Evolutionary conservation across 2,797 vertebrate species (phyloP).

Genomic region (Falco concolor): DNA sequence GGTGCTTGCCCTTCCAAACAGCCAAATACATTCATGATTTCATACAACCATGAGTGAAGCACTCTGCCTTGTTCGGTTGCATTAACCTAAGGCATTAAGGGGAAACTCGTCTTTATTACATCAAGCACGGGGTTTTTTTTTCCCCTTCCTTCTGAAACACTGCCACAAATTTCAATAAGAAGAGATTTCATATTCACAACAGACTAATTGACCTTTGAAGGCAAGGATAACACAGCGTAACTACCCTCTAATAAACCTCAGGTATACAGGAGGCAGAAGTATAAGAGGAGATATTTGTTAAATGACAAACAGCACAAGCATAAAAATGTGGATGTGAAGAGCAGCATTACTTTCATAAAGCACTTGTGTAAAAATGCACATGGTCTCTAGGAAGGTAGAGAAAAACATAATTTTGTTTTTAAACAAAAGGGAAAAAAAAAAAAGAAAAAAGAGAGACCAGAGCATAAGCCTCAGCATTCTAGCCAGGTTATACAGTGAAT

Average conservation of each 20-base stretch:
- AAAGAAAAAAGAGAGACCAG: background rate
- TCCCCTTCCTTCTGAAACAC: background rate
- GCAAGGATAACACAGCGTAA: background rate
- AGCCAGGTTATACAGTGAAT: background rate
- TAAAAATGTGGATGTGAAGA: background rate
- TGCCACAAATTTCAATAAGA: background rate
- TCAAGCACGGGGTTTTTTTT: background rate
- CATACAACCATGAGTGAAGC: background rate
- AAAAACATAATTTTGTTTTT: background rate
- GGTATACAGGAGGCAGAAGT: fast-evolving
- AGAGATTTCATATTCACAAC: background rate
- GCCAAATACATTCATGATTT: background rate
- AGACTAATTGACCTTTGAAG: background rate
- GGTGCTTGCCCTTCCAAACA: background rate
- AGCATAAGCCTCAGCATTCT: background rate
- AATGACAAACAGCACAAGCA: background rate
- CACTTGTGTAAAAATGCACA: background rate
- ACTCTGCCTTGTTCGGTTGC: background rate
- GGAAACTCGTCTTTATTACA: background rate
- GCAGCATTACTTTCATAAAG: background rate
- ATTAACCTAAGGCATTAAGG: background rate
- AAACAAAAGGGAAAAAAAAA: background rate
- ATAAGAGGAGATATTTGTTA: background rate
- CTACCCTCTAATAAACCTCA: background rate
- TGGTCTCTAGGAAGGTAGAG: background rate